Conservation (phyloP, 2,797 vertebrate genomes). For the Nannoperca australis region DNA sequence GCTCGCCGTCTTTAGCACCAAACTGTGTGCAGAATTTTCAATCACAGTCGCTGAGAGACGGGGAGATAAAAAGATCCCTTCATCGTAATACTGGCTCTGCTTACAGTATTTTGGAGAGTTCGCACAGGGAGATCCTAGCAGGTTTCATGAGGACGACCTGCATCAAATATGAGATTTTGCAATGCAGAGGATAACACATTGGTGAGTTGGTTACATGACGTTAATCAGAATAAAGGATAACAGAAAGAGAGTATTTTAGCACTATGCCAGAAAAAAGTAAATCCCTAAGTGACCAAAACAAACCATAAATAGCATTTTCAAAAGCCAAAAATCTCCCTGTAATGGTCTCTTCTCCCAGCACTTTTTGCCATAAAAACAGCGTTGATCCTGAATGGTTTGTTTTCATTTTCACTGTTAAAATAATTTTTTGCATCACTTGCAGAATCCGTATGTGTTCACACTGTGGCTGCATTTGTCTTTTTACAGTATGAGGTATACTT, state of each 20-base stretch:
- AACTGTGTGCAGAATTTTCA: slow-evolving; percentile 28
- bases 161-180: slow-evolving; percentile 6
- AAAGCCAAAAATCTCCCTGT: neutral
- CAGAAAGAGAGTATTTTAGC: neutral
- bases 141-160: neutral
- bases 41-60: neutral
- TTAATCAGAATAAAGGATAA: neutral
- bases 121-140: neutral
- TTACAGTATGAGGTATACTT: neutral
- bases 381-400: neutral
- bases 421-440: slow-evolving; percentile 2
- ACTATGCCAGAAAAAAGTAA: neutral
- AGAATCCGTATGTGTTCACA: slow-evolving; percentile 34
- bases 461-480: slow-evolving; percentile 31
- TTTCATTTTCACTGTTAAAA: slow-evolving; percentile 26
- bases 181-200: neutral
- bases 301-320: neutral
- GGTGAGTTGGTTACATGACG: neutral
- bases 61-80: slow-evolving; percentile 4
- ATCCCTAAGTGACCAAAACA: neutral
- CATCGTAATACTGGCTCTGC: neutral
- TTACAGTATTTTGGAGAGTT: neutral
- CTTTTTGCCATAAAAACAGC: neutral
- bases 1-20: slow-evolving; percentile 8
- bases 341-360: neutral